Evolutionary conservation across 2,113 vertebrate species (phyloP).

Genomic region (Dicerorhinus sumatrensis): DNA sequence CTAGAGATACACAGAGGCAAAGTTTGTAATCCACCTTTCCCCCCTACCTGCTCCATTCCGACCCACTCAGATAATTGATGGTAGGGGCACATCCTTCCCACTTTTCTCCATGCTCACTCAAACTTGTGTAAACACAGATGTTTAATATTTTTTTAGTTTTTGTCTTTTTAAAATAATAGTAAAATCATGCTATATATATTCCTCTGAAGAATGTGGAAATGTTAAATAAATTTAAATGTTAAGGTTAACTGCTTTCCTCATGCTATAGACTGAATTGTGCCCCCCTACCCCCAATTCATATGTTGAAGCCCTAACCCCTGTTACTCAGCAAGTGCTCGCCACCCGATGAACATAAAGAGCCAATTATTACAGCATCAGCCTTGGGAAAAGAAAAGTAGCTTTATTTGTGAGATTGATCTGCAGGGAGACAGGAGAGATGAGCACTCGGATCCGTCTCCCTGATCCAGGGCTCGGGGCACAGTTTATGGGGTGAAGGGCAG

Average conservation of each 20-base stretch:
- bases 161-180: background rate
- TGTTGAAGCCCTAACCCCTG: rapidly evolving
- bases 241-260: background rate
- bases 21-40: rapidly evolving
- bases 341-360: too few relatives aligned
- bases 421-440: too few relatives aligned
- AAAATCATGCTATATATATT: background rate
- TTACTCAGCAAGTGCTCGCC: too few relatives aligned
- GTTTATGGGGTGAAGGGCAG: too few relatives aligned
- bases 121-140: background rate
- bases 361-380: too few relatives aligned
- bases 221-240: background rate
- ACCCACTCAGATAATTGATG: rapidly evolving
- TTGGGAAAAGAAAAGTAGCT: too few relatives aligned
- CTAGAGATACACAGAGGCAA: background rate
- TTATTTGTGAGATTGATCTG: too few relatives aligned
- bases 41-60: rapidly evolving
- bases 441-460: too few relatives aligned
- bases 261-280: rapidly evolving
- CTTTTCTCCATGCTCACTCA: rapidly evolving
- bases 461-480: too few relatives aligned
- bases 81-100: too few relatives aligned
- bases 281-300: background rate
- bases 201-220: background rate
- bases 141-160: too few relatives aligned